Evolutionary conservation across 2,888 invertebrate species (phyloP).

Genomic region (Philereme vetulata): DNA sequence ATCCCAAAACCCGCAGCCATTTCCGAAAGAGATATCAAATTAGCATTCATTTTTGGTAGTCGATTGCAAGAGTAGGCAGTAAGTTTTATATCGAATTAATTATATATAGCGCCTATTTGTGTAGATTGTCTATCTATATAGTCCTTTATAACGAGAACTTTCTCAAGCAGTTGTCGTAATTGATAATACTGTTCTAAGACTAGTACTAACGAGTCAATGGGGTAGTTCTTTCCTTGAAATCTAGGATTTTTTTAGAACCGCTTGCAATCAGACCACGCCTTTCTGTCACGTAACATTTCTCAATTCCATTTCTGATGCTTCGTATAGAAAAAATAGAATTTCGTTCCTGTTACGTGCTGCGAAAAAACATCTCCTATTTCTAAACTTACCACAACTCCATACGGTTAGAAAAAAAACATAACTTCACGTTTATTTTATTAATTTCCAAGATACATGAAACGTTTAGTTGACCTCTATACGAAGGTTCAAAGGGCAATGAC

Average conservation of each 20-base stretch:
- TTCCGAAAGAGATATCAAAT: too few species aligned
- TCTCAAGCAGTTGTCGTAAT: too few species aligned
- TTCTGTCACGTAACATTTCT: background rate
- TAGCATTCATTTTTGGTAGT: too few species aligned
- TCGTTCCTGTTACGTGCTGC: background rate
- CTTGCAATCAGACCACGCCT: background rate
- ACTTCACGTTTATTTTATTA: background rate
- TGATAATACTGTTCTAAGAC: too few species aligned
- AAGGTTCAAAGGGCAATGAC: constrained; percentile 15
- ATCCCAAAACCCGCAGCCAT: too few species aligned
- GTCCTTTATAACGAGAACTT: too few species aligned
- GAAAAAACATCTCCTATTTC: background rate
- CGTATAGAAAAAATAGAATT: constrained; percentile 5
- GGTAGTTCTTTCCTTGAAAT: too few species aligned
- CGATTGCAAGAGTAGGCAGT: too few species aligned
- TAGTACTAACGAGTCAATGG: too few species aligned
- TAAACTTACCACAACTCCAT: background rate
- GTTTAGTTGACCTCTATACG: constrained; percentile 10
- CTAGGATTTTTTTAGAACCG: background rate
- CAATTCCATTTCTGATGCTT: constrained; percentile 11
- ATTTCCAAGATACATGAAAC: background rate
- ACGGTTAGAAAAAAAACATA: constrained; percentile 1
- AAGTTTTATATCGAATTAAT: too few species aligned
- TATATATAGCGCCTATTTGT: too few species aligned
- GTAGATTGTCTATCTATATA: too few species aligned